Evolutionary conservation across 2,888 invertebrate species (phyloP), one percentile per base, ranked within the genome.

Genomic region (Pristionchus exspectatus): DNA sequence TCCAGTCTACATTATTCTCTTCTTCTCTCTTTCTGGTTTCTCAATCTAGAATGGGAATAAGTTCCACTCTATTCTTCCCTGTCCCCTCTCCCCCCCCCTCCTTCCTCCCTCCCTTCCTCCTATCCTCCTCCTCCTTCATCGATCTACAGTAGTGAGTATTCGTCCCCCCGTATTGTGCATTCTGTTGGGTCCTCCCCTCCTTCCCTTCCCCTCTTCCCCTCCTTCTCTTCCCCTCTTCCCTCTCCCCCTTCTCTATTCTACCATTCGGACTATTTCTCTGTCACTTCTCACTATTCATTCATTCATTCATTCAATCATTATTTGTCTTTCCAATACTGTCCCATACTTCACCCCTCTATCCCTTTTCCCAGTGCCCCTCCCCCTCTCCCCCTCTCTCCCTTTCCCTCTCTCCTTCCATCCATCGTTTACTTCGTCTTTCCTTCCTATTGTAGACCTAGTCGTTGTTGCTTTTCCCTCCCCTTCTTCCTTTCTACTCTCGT

Each of bases 141-240:
- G 74, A 59, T 90, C 90, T 90, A 88, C 66, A 87, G 74, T 85
- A 33, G 83, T 54, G 72, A 86, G 86, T 90, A 85, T 90, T 86
- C 84, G 88, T 89, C 72, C 90, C n/a, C 69, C 50, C 87, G 56
- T 54, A 83, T 54, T 83, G 83, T 33, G 54, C 50, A 83, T 83
- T 27, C 38, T 27, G 83, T 27, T 54, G 83, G 27, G 56, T 83
- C 27, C 56, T 50, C 54, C 16, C 30, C 27, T n/a, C 86, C 27
- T 5, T 38, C 18, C 50, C 66, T n/a, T 50, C 69, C 72, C 54
- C 69, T 38, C 5, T 5, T 5, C 38, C 38, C 5, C 5, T 5
- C 38, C 38, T 5, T 38, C 54, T 54, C 27, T n/a, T n/a, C 5
- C 38, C 38, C 38, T 5, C 5, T 38, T 5, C 38, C 38, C 38